Evolutionary conservation across 2,888 invertebrate species (phyloP), one percentile per base, ranked within the genome.

Genomic region (Busseola fusca): DNA sequence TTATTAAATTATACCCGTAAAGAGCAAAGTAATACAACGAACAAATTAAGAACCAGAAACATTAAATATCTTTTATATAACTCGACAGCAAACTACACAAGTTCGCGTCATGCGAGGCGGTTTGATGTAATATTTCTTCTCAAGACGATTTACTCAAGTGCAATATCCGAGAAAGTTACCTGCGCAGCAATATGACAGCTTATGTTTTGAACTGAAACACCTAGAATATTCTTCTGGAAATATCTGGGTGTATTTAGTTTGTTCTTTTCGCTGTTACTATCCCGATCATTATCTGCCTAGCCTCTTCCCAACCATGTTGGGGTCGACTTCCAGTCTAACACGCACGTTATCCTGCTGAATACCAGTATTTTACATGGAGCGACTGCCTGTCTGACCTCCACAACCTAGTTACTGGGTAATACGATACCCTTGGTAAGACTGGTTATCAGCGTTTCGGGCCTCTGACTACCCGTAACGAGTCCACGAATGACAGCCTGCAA

Each of bases 61-160:
- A 60, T 52, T 54, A 69, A 65, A 64, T 76, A 34, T 56, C 37
- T 27, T 52, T 1, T 12, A 59, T 3, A 12, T 54, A 54, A 59
- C 71, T 65, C 45, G 12, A 50, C 45, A 21, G 16, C 65, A 75
- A 59, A n/a, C 12, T 60, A 65, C 58, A 84, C 65, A 69, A 66
- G 68, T 74, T 84, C 75, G 72, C 69, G 21, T 76, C 74, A 30
- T 58, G 60, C 72, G 40, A 64, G 67, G 71, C 69, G 72, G 74
- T 84, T 82, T 84, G n/a, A 69, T 64, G 69, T 67, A 72, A 74
- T 82, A 82, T 80, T 74, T 85, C 81, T 80, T 70, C 74, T 52
- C 48, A 40, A 81, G 72, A 71, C 81, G 81, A 83, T 83, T 83
- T 83, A 80, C 81, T 80, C 69, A 62, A 74, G 81, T 67, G 77